Base-by-base conservation (phyloP, 1,140 invertebrate species). In the Magallana angulata region DNA sequence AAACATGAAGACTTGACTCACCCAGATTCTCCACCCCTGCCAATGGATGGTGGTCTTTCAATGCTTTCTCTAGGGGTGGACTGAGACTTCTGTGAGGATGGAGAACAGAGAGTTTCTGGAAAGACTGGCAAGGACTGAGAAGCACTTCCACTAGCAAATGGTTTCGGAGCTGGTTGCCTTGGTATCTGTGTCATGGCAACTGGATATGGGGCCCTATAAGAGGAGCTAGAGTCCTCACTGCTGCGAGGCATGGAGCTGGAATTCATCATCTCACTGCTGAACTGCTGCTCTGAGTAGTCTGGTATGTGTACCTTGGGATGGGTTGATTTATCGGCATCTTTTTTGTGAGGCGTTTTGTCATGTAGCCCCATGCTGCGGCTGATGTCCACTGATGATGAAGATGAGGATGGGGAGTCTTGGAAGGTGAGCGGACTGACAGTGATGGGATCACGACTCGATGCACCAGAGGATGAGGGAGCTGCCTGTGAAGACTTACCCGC, bases 91-190 rank as follows among this genome's bases (percentile, higher is more conserved):
- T 84, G 82, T 60, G 57, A 59, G 24, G 30, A 12, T 7, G 82
- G 58, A 60, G 82, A 84, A 82, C 14, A 58, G 24, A 62, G 8
- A 18, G 16, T 59, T 84, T 84, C 82, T 30, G 82, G 56, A 30
- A 84, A 84, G 62, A 76, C 57, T 71, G 85, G 85, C 56, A 58
- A 36, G 18, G 85, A 80, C 57, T 87, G 85, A n/a, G 81, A 24
- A 24, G 85, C 85, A 87, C 85, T 87, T 18, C 85, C 85, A 36
- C 71, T 80, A 16, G 85, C 85, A 18, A 87, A 87, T 16, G 85
- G 80, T 57, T 87, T 87, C 18, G 57, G 85, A 62, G 76, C 57
- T 24, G 30, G 24, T 16, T 62, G 76, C 24, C 71, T 56, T 16
- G 85, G 76, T 24, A 76, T 76, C 68, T 76, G 68, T 7, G 85